Base-by-base conservation (phyloP, 2,888 invertebrate species). In the Torymus aiolomorphi region DNA sequence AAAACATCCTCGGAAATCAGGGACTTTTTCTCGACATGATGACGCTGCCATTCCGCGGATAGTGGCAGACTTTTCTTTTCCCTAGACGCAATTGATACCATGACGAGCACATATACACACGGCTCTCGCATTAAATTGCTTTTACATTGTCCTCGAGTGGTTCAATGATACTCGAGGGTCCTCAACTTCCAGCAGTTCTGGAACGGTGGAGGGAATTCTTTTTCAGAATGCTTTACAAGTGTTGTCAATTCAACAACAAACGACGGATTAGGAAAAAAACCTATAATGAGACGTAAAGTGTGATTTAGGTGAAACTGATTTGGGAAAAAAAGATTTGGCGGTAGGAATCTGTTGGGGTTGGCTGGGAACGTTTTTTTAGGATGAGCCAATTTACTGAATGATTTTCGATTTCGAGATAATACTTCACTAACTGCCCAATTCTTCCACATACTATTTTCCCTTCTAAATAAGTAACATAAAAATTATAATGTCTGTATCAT, bases 131-230 rank as follows among this genome's bases (percentile, higher is more conserved):
- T 79, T 76, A 80, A 84, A 83, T 83, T 82, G 83, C 80, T 84
- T 84, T 82, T 81, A 83, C 83, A 84, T 85, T 84, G 81, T 83
- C 82, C 76, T 73, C 76, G 76, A 67, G 62, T 24, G n/a, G 62
- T 75, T 75, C 74, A 79, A 70, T 78, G 78, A 74, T 73, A 74
- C 56, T 72, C 61, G 54, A 78, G 65, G 66, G 20, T 18, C 12
- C 24, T 49, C 24, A 2, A 66, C 62, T n/a, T 66, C 52, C 56
- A 65, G 24, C 14, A 59, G 57, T 66, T 76, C 66, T 75, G 59
- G 24, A 18, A 61, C 8, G 67, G 70, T 57, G 69, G 65, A 70
- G 77, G 73, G 77, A 80, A 80, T 83, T 83, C 81, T 79, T 79
- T 83, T 80, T 79, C 67, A 80, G 59, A 73, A 69, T n/a, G 1